Evolutionary conservation across 2,113 vertebrate genomes (phyloP).

Genomic region (Lamprotornis superbus): DNA sequence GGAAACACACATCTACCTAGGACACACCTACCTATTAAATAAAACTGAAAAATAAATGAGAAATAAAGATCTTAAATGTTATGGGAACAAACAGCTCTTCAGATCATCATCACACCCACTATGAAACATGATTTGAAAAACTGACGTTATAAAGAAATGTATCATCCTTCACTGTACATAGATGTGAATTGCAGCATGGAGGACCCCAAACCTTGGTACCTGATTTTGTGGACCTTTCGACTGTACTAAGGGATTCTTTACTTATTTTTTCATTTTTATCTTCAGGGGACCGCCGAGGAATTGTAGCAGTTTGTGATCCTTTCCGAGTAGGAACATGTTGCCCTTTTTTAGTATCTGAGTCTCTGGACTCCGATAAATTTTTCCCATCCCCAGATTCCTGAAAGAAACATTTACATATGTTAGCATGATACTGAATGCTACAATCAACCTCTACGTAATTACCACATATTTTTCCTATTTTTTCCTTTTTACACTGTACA

Average conservation of each 20-base stretch:
- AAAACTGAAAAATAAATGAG: not conserved
- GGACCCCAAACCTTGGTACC: slow-evolving; percentile 41
- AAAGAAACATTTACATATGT: not conserved
- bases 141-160: not conserved
- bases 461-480: not conserved
- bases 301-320: slow-evolving; percentile 56
- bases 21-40: not conserved
- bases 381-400: slow-evolving; percentile 76
- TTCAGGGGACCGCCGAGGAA: slow-evolving; percentile 71
- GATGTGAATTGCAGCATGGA: not conserved
- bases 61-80: not conserved
- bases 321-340: slow-evolving; percentile 73
- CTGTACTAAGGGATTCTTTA: slow-evolving; percentile 65
- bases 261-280: slow-evolving; percentile 76
- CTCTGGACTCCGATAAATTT: slow-evolving; percentile 68
- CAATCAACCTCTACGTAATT: not conserved
- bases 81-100: not conserved
- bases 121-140: not conserved
- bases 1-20: not conserved
- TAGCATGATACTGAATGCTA: not conserved
- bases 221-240: slow-evolving; percentile 73
- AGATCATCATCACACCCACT: not conserved
- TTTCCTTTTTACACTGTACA: not conserved
- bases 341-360: slow-evolving; percentile 74
- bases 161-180: not conserved